Conservation (phyloP, 2,888 invertebrate species). For the Tineola bisselliella region DNA sequence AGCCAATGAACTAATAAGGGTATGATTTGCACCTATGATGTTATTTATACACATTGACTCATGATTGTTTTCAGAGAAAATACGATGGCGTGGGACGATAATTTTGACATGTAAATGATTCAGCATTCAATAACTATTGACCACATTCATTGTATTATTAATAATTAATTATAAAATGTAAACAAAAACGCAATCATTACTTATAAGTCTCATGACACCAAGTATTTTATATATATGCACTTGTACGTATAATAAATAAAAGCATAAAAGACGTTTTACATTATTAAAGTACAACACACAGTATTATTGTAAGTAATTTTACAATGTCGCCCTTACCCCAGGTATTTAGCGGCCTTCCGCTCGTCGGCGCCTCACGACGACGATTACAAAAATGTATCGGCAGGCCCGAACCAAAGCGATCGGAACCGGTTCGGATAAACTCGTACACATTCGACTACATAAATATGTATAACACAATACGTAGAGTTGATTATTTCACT, state of each 20-base stretch:
- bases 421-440: background rate
- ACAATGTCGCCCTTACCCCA: conserved; percentile 16
- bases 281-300: too few species aligned
- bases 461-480: too few species aligned
- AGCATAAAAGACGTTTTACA: too few species aligned
- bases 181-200: too few species aligned
- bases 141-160: too few species aligned
- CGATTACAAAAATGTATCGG: background rate
- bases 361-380: background rate
- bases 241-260: too few species aligned
- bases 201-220: too few species aligned
- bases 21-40: background rate
- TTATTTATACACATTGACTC: background rate
- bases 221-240: too few species aligned
- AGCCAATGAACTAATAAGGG: background rate
- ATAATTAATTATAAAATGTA: background rate
- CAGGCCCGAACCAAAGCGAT: background rate
- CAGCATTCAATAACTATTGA: background rate
- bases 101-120: background rate
- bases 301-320: background rate
- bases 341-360: conserved; percentile 17
- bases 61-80: background rate
- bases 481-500: too few species aligned
- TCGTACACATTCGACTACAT: background rate
- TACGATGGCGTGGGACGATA: background rate